Evolutionary conservation across 1,140 invertebrate genomes (phyloP), one percentile per base, ranked within the genome.

Genomic region (Diachasma alloeum): DNA sequence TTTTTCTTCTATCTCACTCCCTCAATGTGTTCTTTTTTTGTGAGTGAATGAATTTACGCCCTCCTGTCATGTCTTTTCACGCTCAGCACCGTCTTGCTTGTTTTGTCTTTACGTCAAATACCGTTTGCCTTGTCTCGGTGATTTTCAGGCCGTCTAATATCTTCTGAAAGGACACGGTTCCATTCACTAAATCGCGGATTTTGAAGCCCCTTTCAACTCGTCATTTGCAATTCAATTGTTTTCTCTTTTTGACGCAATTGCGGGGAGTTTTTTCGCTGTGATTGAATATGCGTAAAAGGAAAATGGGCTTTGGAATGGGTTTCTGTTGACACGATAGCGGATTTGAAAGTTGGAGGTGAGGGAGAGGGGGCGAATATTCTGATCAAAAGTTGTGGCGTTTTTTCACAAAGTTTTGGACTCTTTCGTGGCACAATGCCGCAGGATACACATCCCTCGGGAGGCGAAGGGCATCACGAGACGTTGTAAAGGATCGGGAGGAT

Each of bases 41-140:
- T 82, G 66, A 81, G 79, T 86, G 84, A 86, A 87, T 86, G 86
- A 85, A 85, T 84, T 83, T 77, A 83, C 81, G 71, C 72, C 66
- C 75, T 75, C 26, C 75, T 78, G 69, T 26, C 76, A 70, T 77
- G 19, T 70, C 71, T 76, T 72, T 67, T 26, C 73, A 70, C 72
- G 66, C 75, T 73, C 72, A 53, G 56, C 46, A 53, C 76, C 72
- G 19, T 48, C 53, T 48, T 26, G 73, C 78, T 74, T 78, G 76
- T 69, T 78, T 76, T 71, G 63, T 56, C 72, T 77, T 71, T 66
- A 72, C 72, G 66, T 66, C 22, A 24, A 48, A 71, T 71, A 48
- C 22, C 37, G 39, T 71, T 26, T 26, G 15, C 44, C 59, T 63
- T 26, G 59, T 63, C 59, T 24, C 59, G 22, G 48, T 56, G 48